Base-by-base conservation (phyloP, 1,140 invertebrate species). In the Platyscapa corneri region DNA sequence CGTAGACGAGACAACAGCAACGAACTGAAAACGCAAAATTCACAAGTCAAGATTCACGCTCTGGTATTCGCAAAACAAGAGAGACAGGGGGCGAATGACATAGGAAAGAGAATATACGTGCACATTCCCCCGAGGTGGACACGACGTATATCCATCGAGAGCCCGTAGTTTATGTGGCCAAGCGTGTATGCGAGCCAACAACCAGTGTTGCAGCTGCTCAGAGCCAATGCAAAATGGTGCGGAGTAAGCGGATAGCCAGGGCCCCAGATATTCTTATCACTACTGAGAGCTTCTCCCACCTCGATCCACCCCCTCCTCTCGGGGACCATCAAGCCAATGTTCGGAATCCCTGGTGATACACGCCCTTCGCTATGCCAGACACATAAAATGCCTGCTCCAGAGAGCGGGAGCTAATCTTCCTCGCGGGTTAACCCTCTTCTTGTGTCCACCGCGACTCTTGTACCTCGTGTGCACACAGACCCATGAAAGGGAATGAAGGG, bases 321-420 rank as follows among this genome's bases (percentile, higher is more conserved):
- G 79, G 72, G 85, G 86, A 82, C 87, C 86, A 88, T 89, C 88
- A 88, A 87, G 85, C 78, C 88, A 88, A 89, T 89, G 83, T 88
- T 89, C 88, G 74, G 84, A 89, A 89, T 89, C 88, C 88, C 86
- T 78, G 30, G 87, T 88, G 88, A 89, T 89, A 87, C 87, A 88
- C 88, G 86, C 85, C 87, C 87, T 87, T 87, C 27, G 72, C 80
- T 78, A 82, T 88, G 79, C 88, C 88, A 89, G 88, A 87, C 83
- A 84, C 87, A 89, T 89, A 89, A 89, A 88, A 87, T 86, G 86
- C 64, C 80, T 75, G 80, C 32, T 83, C 65, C 27, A 27, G 72
- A 39, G 81, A 80, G 81, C 67, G 34, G 30, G 85, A 84, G 83
- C 87, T 88, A 88, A 89, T 88, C 88, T 87, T 87, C 83, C 78